These are phyloP conservation scores for Sarcophilus harrisii DNA, from an alignment of 2,797 vertebrate species.

Conservation along the genomic window DNA sequence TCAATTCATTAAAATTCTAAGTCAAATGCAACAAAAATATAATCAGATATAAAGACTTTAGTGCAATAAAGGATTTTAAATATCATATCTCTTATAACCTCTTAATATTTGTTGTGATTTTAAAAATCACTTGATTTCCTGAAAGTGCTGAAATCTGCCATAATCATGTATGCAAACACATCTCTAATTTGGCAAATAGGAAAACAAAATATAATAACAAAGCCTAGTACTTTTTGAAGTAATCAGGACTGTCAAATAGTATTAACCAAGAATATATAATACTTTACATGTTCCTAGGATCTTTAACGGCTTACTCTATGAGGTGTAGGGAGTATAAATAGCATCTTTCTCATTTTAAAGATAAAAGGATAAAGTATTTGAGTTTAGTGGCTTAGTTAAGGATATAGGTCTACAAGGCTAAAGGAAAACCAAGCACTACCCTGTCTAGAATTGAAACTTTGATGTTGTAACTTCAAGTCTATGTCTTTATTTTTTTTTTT, in stretches of 20 bases:
- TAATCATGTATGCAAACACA: rapidly evolving
- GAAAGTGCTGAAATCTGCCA: not conserved
- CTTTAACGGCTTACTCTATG: not conserved
- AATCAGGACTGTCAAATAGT: not conserved
- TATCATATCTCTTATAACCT: not conserved
- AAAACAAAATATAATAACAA: not conserved
- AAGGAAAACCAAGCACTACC: not conserved
- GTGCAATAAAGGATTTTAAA: not conserved
- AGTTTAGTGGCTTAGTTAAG: not conserved
- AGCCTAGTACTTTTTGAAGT: not conserved
- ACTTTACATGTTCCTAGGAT: not conserved
- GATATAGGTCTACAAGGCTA: not conserved
- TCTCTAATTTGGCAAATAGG: not conserved
- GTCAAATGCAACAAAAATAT: not conserved
- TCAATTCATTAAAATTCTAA: not conserved
- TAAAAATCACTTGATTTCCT: not conserved
- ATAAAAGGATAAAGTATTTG: not conserved
- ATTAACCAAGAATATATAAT: not conserved
- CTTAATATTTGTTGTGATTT: not conserved
- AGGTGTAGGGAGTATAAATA: not conserved
- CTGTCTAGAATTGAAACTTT: not conserved
- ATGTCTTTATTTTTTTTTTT: not conserved
- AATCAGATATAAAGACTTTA: not conserved
- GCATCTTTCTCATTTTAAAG: not conserved
- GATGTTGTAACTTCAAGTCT: not conserved